Base-by-base conservation (phyloP, 2,888 invertebrate species). In the Salpingus planirostris region DNA sequence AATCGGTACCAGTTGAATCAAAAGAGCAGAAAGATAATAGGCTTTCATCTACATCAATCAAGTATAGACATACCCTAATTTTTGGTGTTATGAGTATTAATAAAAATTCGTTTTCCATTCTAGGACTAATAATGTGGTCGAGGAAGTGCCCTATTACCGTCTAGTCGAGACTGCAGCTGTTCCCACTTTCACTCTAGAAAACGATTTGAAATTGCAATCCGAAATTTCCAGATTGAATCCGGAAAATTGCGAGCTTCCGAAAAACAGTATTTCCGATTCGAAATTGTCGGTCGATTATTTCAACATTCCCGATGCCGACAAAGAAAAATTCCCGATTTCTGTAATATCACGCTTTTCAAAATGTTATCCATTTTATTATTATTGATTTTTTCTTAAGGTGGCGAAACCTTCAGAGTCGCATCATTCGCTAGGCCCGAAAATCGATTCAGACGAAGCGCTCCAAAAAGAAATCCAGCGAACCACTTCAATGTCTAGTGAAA, bases 261-360 rank as follows among this genome's bases (percentile, higher is more conserved):
- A 89, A 55, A 87, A 86, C 43, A 88, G 87, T 57, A 78, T 81
- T 2, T 89, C 88, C 0, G 90, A 89, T 64, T 88, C 89, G 0
- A 83, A 84, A 59, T 62, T 89, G 36, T 85, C 88, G 1, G 76
- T 87, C 1, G 87, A 84, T 59, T 84, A 80, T 57, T 80, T 76
- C 38, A 67, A 68, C 15, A 66, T 64, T 5, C 53, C 60, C 7
- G 36, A 15, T 8, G 26, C 13, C 12, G 34, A 27, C 7, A 8
- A 23, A n/a, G n/a, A n/a, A 67, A 68, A 15, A 66, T 64, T 5
- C 53, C 60, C 7, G 36, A 15, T 8, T 21, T 13, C 12, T 29
- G 24, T 7, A 8, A 23, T 8, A 11, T 10, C 23, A 11, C 23
- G 7, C 6, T 30, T 15, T 13, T 11, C 8, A 11, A 10, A 11